Evolutionary conservation across 1,140 invertebrate species (phyloP), one percentile per base, ranked within the genome.

Genomic region (Cherax destructor): DNA sequence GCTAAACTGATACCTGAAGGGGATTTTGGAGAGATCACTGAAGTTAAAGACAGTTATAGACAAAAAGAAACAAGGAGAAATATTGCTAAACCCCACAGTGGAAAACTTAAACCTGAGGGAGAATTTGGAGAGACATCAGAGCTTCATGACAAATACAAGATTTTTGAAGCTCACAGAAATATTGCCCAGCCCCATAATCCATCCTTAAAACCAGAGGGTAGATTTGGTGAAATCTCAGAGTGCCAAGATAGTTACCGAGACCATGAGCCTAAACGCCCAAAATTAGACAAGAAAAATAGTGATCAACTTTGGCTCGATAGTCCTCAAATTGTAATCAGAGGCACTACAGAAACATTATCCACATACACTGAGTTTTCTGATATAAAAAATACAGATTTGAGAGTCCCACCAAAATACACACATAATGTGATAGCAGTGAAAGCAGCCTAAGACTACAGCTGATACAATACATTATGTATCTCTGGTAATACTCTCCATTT

Each of bases 281-380:
- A 83, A 50, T 52, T 90, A 47, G 88, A 87, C 4, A 91, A 91
- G 78, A 69, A 76, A 30, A 83, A 92, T 30, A 24, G 41, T 69
- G 92, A 92, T 50, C 83, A 91, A 52, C 49, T 92, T 30, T 92
- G 91, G 91, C 41, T 83, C 0, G 91, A 92, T 47, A 86, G 80
- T 30, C 65, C 86, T n/a, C 41, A 61, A n/a, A 52, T 88, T 56
- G 30, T 78, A 4, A 9, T 92, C 30, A 72, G 77, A 41, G 72
- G 79, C 5, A 92, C 84, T 41, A 88, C 91, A 13, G 91, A 92
- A 56, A 85, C 91, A 18, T 16, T 88, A 7, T 88, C 85, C 18
- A 92, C 85, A 11, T 92, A 78, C 76, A 89, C 77, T 7, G 83
- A 88, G 30, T 92, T 85, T 59, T 9, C 72, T 3, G 86, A 76